Base-by-base conservation (phyloP, 2,113 vertebrate species). In the Parotia lawesii region DNA sequence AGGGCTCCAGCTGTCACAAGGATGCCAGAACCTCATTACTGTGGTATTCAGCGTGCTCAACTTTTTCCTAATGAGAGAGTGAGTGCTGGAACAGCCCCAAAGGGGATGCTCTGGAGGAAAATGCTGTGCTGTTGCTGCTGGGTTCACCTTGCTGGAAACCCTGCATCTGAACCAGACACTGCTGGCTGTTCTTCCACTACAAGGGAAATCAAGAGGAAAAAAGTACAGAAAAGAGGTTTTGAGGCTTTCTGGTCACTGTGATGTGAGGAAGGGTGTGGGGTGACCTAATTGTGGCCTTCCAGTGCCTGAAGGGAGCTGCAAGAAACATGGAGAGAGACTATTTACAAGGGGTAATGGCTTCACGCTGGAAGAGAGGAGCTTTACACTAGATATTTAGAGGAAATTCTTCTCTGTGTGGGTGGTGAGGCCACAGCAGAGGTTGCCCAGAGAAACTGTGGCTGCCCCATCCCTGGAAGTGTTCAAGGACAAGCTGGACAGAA, bases 51-150 rank as follows among this genome's bases (percentile, higher is more conserved):
- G 44, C 0, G 6, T 9, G 23, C 44, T 89, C 76, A 45, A 5
- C 64, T 35, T 82, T 69, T 81, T 80, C 61, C 35, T 89, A 67
- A 85, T 50, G 64, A 61, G 79, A 17, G 27, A 24, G 24, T 0
- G 1, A 76, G n/a, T 3, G 7, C 71, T 62, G 87, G 47, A 81
- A 90, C 60, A 84, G 69, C 56, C 86, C 78, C 66, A 73, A 28
- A 91, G 70, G 37, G 24, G 66, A 84, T 62, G 45, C 60, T 90
- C 85, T 6, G 3, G 74, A 25, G 57, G 25, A 83, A 45, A 74
- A 45, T 0, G 0, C 9, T 0, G 0, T 0, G 0, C 16, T 57
- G 8, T 4, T 5, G 0, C 57, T 57, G 53, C 50, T 2, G 5
- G 48, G 40, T 24, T 93, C 57, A 50, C 50, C 54, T 56, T 3